Evolutionary conservation across 1,140 invertebrate species (phyloP), one percentile per base, ranked within the genome.

Genomic region (Lordiphosa mommai): DNA sequence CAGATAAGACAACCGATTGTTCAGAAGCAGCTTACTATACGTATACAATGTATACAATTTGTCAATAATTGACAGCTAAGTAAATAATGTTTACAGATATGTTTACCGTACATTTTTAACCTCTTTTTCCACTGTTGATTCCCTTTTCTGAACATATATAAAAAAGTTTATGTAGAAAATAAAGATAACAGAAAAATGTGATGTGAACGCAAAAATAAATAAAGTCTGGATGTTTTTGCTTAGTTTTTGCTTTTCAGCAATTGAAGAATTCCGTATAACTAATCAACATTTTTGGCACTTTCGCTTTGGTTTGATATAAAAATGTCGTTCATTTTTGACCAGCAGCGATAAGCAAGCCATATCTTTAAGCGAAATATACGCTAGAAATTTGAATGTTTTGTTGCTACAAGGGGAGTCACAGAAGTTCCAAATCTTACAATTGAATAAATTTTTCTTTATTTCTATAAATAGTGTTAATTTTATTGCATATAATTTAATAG

Each of bases 51-150:
- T 12, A 49, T 8, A 43, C 14, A 32, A 66, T 80, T 84, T 76
- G 71, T 84, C 77, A 80, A 76, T 84, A 82, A 80, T 71, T 72
- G 77, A 72, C 76, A 80, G 76, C 76, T 80, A 84, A 32, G 61
- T 72, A 71, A 76, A 77, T 59, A 77, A 57, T 76, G 63, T 68
- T 60, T 53, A 76, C 63, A 74, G 57, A 44, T 55, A 69, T 61
- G 56, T 65, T 61, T 44, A 55, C 66, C 66, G 74, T 41, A 48
- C 29, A 30, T 44, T 56, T 47, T 52, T 13, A 36, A 48, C 30
- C 43, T 6, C 47, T 58, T 27, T 17, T 46, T 27, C 1, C 6
- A 7, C 6, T n/a, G 37, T 30, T 3, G 27, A 10, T 16, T 33
- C 1, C 16, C 30, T 10, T 47, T 12, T 32, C 14, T 17, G 34